These are phyloP conservation scores for Didymodactylos carnosus DNA, from an alignment of 2,888 invertebrate genomes.

Conservation along the genomic window DNA sequence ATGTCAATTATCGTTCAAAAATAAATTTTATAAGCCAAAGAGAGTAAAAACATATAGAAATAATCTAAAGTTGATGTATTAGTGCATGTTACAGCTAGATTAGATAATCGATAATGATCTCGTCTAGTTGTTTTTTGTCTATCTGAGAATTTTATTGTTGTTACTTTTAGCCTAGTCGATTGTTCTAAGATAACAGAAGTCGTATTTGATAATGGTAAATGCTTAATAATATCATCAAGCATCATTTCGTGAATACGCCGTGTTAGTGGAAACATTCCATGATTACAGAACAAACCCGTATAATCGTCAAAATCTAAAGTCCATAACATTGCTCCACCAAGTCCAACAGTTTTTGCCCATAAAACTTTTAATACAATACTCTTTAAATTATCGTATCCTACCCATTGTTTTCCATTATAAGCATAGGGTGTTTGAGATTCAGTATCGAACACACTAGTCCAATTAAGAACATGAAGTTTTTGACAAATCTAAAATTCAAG, in stretches of 20 bases:
- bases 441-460: constrained; percentile 4
- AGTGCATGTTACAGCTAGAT: too few species aligned
- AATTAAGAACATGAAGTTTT: constrained; percentile 1
- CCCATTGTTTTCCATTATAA: constrained; percentile 8
- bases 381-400: constrained; percentile 10
- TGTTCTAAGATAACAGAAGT: too few species aligned
- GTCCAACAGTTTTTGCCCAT: constrained; percentile 3
- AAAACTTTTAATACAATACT: constrained; percentile 10
- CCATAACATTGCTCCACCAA: constrained; percentile 11
- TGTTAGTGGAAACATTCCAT: constrained; percentile 11
- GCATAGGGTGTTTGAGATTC: constrained; percentile 12
- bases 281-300: constrained; percentile 12
- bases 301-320: constrained; percentile 13
- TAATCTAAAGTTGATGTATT: too few species aligned
- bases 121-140: too few species aligned
- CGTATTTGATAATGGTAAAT: too few species aligned
- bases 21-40: too few species aligned
- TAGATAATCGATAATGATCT: too few species aligned
- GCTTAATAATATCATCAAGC: constrained; percentile 9
- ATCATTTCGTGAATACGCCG: constrained; percentile 1
- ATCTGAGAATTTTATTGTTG: too few species aligned
- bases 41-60: too few species aligned
- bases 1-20: too few species aligned
- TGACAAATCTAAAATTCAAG: neutral
- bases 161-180: too few species aligned